These are phyloP conservation scores for Scolopax bukidnonensis DNA, from an alignment of 2,797 vertebrate genomes.

Conservation along the genomic window DNA sequence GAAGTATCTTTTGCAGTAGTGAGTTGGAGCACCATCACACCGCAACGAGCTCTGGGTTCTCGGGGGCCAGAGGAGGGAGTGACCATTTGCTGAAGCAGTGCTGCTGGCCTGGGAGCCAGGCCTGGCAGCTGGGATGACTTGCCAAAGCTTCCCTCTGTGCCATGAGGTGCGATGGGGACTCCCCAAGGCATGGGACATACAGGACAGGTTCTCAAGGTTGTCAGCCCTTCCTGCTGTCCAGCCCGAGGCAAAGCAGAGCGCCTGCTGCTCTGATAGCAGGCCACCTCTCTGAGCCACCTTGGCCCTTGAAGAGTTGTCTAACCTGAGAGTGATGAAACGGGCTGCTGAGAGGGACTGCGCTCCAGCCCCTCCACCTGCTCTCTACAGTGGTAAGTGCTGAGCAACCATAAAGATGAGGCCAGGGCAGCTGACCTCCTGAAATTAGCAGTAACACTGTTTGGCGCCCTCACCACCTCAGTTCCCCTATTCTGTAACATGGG, in stretches of 20 bases:
- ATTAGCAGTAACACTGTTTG: background rate
- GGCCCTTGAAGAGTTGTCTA: background rate
- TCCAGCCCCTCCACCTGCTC: background rate
- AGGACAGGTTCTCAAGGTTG: background rate
- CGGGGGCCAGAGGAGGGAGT: background rate
- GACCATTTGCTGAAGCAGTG: background rate
- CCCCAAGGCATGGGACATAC: background rate
- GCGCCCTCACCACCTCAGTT: background rate
- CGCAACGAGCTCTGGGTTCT: background rate
- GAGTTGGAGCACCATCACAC: background rate
- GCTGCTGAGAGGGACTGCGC: background rate
- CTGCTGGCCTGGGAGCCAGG: background rate
- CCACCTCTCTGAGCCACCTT: background rate
- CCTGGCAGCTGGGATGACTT: background rate
- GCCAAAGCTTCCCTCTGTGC: background rate
- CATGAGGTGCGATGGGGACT: background rate
- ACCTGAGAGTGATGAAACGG: background rate
- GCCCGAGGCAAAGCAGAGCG: background rate
- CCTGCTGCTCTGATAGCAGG: background rate
- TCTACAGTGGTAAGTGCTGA: background rate
- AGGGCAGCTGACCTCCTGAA: background rate
- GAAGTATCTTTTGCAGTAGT: background rate
- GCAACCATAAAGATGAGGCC: accelerated
- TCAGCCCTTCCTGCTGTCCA: background rate
- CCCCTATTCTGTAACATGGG: background rate